Conservation (phyloP, 2,113 vertebrate species). For the Psittacula cyanocephala region DNA sequence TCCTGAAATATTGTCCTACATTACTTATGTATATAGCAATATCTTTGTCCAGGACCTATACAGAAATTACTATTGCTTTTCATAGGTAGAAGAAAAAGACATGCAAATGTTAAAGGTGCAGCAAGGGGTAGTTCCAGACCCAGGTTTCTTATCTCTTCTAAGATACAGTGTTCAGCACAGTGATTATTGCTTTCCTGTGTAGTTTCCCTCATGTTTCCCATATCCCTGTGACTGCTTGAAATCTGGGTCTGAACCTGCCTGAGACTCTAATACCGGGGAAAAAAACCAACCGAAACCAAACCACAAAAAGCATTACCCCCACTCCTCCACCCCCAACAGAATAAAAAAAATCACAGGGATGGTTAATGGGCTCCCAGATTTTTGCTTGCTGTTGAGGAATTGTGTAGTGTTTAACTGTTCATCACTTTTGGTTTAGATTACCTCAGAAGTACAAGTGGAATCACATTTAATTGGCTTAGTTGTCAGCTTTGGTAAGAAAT, state of each 20-base stretch:
- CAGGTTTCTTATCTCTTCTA: background rate
- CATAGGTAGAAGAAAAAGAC: background rate
- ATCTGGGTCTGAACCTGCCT: background rate
- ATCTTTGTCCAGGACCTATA: background rate
- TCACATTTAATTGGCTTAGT: constrained; percentile 87
- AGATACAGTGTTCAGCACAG: background rate
- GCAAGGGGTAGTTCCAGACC: background rate
- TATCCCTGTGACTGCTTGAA: background rate
- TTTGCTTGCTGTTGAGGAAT: background rate
- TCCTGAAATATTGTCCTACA: background rate
- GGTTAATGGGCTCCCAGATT: background rate
- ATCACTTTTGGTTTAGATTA: constrained; percentile 69
- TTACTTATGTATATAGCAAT: background rate
- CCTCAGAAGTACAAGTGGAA: background rate
- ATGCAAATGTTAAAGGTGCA: background rate
- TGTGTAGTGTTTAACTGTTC: background rate
- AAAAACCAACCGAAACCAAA: no score
- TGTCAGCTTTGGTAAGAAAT: constrained; percentile 85
- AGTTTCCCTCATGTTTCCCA: background rate
- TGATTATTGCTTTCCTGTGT: background rate
- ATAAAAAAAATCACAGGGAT: background rate
- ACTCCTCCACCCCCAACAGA: no score
- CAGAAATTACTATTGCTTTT: background rate
- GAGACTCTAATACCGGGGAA: background rate
- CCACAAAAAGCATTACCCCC: background rate